Evolutionary conservation across 2,113 vertebrate species (phyloP), one percentile per base, ranked within the genome.

Genomic region (Sorex fumeus): DNA sequence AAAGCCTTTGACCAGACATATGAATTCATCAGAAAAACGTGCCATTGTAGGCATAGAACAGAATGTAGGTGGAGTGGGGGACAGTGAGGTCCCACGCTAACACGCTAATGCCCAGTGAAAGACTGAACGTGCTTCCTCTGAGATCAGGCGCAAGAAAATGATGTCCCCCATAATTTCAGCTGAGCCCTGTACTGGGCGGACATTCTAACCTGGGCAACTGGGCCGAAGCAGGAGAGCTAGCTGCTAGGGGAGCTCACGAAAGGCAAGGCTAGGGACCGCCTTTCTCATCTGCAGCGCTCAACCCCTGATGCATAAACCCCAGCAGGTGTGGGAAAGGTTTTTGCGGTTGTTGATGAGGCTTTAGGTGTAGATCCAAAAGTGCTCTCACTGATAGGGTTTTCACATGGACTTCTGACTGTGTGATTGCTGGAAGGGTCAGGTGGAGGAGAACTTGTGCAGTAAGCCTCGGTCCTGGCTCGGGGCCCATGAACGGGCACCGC

Each of bases 351-450:
- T 47, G 66, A 67, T 67, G 34, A 28, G 83, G 57, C 45, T 64
- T 40, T 69, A 53, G 71, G 32, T 25, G 69, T 30, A 34, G 6
- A 74, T 72, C 87, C 79, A 34, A 53, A 85, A 47, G 1, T 2
- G 70, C 45, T 84, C 69, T 86, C 36, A 64, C 2, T 28, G 50
- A 89, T 0, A 27, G 18, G 8, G 15, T 60, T 76, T 74, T 88
- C 77, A 86, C 45, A 94, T 36, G 18, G 21, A 47, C 67, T 91
- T 90, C 62, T 77, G 77, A 79, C 64, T 76, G 66, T 64, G 82
- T 45, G 50, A 57, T 27, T 77, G 36, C 45, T 74, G 8, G 8
- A 43, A 91, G 72, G 28, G 8, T 75, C 40, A 2, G 40, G 19
- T 27, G 34, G 66, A 36, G 18, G 28, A 90, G 19, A 36, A 72